Evolutionary conservation across 2,113 vertebrate genomes (phyloP), one percentile per base, ranked within the genome.

Genomic region (Ondatra zibethicus): DNA sequence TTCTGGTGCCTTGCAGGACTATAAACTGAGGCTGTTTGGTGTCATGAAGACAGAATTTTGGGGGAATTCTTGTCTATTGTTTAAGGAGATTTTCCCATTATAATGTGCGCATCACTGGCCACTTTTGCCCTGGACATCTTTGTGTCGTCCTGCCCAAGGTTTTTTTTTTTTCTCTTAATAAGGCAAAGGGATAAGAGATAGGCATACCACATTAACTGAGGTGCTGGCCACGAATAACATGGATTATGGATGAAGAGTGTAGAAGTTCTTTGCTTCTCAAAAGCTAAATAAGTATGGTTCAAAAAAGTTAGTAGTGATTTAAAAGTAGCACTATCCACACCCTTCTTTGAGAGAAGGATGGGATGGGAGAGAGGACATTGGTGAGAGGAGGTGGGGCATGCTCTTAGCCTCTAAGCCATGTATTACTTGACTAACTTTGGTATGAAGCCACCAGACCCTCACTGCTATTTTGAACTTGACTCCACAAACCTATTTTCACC

Each of bases 291-390:
- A 81, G 25, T 95, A 17, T 84, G 72, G 47, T 65, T 81, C 17
- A 93, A 89, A 47, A 93, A 85, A 87, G 65, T 17, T 86, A 96
- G 88, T 31, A 52, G 5, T 66, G 66, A 88, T 66, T 80, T 70
- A 73, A 72, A 87, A 92, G 2, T 17, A 55, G 31, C 2, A 12
- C 42, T 31, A 8, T 50, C 14, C 6, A 14, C 11, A 9, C 61
- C 25, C 25, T 29, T 73, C 9, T 45, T 63, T 8, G 12, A 47
- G 58, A 33, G 33, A 23, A 1, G 50, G 2, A 4, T 66, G 27
- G 17, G 5, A 2, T 31, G 66, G 6, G 42, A 47, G 47, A 77
- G 75, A 29, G 45, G 42, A 6, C 42, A 3, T 29, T 75, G 78
- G 33, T 7, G 3, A 0, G 3, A 6, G 47, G 47, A 10, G 3